Evolutionary conservation across 2,113 vertebrate species (phyloP).

Genomic region (Paedocypris sp.): DNA sequence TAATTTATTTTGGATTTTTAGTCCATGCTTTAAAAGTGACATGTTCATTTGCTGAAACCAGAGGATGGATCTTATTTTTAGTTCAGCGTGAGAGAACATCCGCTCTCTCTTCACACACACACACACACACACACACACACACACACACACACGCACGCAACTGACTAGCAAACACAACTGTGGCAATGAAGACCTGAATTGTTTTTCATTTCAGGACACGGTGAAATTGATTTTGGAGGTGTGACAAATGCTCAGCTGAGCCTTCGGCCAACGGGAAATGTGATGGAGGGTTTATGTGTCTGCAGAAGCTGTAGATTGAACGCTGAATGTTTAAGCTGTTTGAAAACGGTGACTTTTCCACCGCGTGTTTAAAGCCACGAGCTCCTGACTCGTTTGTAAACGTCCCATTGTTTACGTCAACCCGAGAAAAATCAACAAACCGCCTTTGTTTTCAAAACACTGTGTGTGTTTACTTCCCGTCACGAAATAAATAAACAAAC

Average conservation of each 20-base stretch:
- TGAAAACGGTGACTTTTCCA: neutral
- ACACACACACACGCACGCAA: too few relatives aligned
- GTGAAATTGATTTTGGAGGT: conserved; percentile 29
- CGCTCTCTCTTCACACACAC: too few relatives aligned
- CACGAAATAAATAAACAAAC: too few relatives aligned
- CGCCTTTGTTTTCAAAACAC: conserved; percentile 1
- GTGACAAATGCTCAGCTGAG: conserved; percentile 23
- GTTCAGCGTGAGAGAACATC: neutral
- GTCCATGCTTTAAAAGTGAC: too few relatives aligned
- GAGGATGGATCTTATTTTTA: too few relatives aligned
- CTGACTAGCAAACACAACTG: conserved; percentile 10
- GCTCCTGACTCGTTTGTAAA: neutral
- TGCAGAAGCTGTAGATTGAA: conserved; percentile 14
- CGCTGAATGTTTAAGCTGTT: neutral
- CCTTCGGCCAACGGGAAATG: neutral
- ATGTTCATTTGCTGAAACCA: too few relatives aligned
- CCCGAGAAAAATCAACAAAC: neutral
- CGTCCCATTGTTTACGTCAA: neutral
- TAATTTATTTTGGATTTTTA: too few relatives aligned
- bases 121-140: too few relatives aligned
- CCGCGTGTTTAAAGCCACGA: neutral
- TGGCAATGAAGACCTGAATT: conserved; percentile 9
- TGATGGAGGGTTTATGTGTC: neutral
- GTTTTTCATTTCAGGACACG: conserved; percentile 23
- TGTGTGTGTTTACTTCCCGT: too few relatives aligned